A percentile compares a stretch with the other conserved stretches of the same genome.
These are phyloP conservation scores for Pantherophis alleghaniensis DNA, from an alignment of 2,797 vertebrate genomes.

Conservation along the genomic window DNA sequence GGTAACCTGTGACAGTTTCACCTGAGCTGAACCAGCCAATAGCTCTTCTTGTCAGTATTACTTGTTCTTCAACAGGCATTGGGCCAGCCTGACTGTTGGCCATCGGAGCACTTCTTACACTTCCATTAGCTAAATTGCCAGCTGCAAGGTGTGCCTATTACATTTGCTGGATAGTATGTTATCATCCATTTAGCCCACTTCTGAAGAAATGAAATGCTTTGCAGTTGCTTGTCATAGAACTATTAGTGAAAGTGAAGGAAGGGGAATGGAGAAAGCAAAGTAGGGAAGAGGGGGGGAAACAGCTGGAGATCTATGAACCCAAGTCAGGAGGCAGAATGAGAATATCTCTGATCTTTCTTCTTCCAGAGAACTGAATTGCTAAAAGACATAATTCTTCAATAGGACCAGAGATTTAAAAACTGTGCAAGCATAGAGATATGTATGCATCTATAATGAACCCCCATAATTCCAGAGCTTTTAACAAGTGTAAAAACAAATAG, in stretches of 20 bases:
- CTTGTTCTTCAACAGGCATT: background rate
- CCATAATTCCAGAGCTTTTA: background rate
- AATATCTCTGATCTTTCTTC: background rate
- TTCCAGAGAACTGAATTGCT: background rate
- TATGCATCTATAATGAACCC: background rate
- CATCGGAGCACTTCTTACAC: background rate
- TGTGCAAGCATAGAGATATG: too few relatives aligned
- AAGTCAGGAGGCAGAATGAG: background rate
- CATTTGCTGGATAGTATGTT: background rate
- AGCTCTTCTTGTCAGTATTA: background rate
- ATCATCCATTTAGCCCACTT: background rate
- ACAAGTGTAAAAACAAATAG: background rate
- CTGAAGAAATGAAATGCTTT: background rate
- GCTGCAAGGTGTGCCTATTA: background rate
- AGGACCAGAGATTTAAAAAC: background rate
- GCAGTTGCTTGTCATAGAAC: background rate
- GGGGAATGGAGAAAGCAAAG: too few relatives aligned
- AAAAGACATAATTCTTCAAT: background rate
- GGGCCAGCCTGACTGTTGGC: background rate
- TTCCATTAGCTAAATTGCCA: background rate
- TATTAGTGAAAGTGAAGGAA: background rate
- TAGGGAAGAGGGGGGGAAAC: background rate
- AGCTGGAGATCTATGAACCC: background rate
- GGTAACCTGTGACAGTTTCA: background rate
- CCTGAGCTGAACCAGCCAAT: conserved; percentile 6